A percentile compares a stretch with the other conserved stretches of the same genome.
phyloP scores from a whole-genome alignment of 1,140 invertebrate species.

The Carposina sasakii region DNA sequence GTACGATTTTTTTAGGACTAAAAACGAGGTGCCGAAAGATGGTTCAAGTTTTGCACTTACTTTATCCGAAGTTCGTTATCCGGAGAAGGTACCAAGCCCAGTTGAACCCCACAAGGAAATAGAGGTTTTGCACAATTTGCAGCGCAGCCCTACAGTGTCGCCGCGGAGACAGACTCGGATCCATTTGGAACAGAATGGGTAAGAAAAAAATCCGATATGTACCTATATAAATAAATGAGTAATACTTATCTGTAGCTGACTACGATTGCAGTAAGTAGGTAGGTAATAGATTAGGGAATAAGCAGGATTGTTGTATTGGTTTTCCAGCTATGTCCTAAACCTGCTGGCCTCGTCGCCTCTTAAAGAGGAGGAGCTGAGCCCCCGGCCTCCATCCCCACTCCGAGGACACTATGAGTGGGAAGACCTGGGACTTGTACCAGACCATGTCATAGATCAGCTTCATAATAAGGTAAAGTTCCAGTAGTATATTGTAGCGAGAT shows the following conservation, averaged over 20 bases:
- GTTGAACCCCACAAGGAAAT: slow-evolving; percentile 74
- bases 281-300: too few relatives aligned
- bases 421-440: slow-evolving; percentile 40
- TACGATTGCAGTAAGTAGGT: too few relatives aligned
- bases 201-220: too few relatives aligned
- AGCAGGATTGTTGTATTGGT: too few relatives aligned
- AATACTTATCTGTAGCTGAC: too few relatives aligned
- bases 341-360: slow-evolving; percentile 44
- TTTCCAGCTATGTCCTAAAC: slow-evolving; percentile 48
- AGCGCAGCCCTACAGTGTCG: slow-evolving; percentile 66
- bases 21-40: slow-evolving; percentile 39
- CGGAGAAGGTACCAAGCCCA: slow-evolving; percentile 64
- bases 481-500: too few relatives aligned
- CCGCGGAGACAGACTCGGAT: slow-evolving; percentile 56
- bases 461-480: slow-evolving; percentile 59
- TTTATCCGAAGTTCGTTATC: slow-evolving; percentile 52
- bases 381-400: slow-evolving; percentile 42
- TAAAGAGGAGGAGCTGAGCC: slow-evolving; percentile 31
- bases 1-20: slow-evolving; percentile 67
- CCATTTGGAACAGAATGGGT: slow-evolving; percentile 54
- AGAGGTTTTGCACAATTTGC: slow-evolving; percentile 77
- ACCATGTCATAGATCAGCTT: slow-evolving; percentile 45
- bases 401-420: slow-evolving; percentile 55
- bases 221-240: too few relatives aligned
- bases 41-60: slow-evolving; percentile 53